phyloP scores from a whole-genome alignment of 1,140 invertebrate species.

The Drosophila chauvacae region DNA sequence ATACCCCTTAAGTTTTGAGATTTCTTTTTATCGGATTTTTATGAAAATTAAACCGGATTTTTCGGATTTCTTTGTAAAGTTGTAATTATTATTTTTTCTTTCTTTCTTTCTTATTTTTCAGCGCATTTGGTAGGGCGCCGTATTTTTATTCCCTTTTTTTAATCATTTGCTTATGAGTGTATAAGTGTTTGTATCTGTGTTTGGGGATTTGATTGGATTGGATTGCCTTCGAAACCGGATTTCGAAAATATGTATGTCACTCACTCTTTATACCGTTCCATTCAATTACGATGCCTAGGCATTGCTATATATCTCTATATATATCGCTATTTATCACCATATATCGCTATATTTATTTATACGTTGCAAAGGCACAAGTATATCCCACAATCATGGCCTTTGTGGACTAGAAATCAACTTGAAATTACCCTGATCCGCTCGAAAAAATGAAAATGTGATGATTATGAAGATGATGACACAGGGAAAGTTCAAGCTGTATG shows the following conservation, averaged over 20 bases:
- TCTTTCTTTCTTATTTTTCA: conserved; percentile 26
- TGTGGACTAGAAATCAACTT: conserved; percentile 43
- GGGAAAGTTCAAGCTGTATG: conserved; percentile 41
- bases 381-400: conserved; percentile 44
- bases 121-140: conserved; percentile 56
- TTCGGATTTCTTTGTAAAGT: conserved; percentile 57
- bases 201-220: conserved; percentile 66
- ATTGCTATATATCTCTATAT: background rate
- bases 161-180: conserved; percentile 26
- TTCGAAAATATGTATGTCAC: conserved; percentile 67
- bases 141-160: conserved; percentile 30
- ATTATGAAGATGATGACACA: conserved; percentile 1
- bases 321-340: no score
- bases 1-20: conserved; percentile 7
- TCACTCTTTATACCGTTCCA: conserved; percentile 47
- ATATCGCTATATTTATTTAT: conserved; percentile 4
- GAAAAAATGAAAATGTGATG: background rate
- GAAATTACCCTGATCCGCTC: conserved; percentile 42
- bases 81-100: conserved; percentile 54
- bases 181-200: conserved; percentile 19
- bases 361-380: conserved; percentile 6
- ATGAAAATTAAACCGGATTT: conserved; percentile 73
- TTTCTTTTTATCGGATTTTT: conserved; percentile 60
- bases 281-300: conserved; percentile 47
- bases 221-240: conserved; percentile 76